Base-by-base conservation (phyloP, 2,888 invertebrate species). In the Pimpla rufipes region DNA sequence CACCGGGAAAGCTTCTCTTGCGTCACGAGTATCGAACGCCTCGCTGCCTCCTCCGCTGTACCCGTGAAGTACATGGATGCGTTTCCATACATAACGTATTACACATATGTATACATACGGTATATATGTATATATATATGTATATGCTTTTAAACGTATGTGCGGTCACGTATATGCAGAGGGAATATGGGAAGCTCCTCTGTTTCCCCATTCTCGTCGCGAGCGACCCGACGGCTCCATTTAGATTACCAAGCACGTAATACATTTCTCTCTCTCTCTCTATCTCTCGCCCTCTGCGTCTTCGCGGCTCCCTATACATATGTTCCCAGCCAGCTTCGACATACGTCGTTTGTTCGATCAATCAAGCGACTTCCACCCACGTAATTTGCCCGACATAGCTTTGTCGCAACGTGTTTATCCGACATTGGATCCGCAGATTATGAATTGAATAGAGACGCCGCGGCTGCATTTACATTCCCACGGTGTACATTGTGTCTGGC, bases 11-110 rank as follows among this genome's bases (percentile, higher is more conserved):
- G 84, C 82, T 81, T 55, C 70, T 87, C 86, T 88, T 90, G 89
- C 90, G 90, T 90, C 90, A 90, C 89, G 50, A 81, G 73, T 90
- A 90, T 90, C 90, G 90, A 90, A 90, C 89, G 89, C 76, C 57
- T 16, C 55, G 70, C 45, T 47, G 62, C 23, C 66, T 75, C 68
- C 40, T 18, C 52, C 50, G n/a, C 50, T 62, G 6, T 37, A 50
- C 45, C 62, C 52, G 11, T 47, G 11, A 62, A 66, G 29, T 80
- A 79, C 80, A 77, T 64, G 50, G 57, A 79, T 64, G 50, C 67
- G 45, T 62, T 66, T 29, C 29, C 66, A 50, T 71, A 79, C 59
- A 52, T 52, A 62, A 71, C 50, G 55, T 68, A 67, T 6, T 18
- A 37, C n/a, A 57, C 40, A 68, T 52, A 62, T n/a, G 29, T 5